Conservation (phyloP, 2,113 vertebrate genomes). For the Boulengeromyrus knoepffleri region DNA sequence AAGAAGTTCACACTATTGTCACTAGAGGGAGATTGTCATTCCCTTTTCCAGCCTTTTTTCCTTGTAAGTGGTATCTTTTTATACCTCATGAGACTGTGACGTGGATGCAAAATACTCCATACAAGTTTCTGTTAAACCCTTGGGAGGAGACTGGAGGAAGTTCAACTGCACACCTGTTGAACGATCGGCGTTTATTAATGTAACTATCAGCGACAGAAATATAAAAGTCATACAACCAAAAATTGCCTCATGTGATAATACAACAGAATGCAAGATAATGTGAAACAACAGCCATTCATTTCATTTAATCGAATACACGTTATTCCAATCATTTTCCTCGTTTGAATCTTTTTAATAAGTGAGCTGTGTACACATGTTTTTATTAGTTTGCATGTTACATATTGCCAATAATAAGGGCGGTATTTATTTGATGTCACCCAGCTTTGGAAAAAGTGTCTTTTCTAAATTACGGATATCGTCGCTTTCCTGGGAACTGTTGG, state of each 20-base stretch:
- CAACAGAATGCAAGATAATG: neutral
- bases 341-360: neutral
- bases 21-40: constrained; percentile 36
- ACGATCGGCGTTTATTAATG: neutral
- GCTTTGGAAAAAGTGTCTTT: neutral
- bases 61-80: constrained; percentile 33
- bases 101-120: constrained; percentile 1
- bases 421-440: neutral
- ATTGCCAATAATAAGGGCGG: neutral
- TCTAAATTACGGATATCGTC: neutral
- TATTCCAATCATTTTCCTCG: neutral
- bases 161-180: neutral
- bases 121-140: neutral
- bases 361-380: neutral
- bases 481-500: neutral
- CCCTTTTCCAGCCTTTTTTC: constrained; percentile 31
- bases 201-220: neutral
- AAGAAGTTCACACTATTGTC: constrained; percentile 39
- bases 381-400: neutral
- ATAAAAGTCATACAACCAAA: neutral
- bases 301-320: neutral
- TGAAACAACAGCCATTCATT: neutral
- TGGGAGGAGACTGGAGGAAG: neutral
- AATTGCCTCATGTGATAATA: neutral
- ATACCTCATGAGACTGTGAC: constrained; percentile 21